These are phyloP conservation scores for Neotragus pygmaeus DNA, from an alignment of 2,113 vertebrate species.

Conservation along the genomic window DNA sequence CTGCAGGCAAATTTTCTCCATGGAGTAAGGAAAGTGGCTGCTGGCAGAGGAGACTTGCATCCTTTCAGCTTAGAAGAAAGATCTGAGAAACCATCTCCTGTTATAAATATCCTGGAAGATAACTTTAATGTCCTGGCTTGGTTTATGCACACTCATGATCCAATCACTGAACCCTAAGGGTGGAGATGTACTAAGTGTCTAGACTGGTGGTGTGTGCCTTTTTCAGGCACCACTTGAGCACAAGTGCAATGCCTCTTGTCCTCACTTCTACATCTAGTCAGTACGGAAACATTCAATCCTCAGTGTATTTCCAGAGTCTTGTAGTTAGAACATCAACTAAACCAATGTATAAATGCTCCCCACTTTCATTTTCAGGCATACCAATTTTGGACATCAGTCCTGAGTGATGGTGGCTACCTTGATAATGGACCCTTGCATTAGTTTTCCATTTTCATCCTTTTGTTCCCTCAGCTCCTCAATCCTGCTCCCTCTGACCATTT, in stretches of 20 bases:
- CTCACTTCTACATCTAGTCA: not conserved
- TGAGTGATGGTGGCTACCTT: not conserved
- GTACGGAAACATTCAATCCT: not conserved
- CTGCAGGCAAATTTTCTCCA: not conserved
- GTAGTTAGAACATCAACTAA: not conserved
- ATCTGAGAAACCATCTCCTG: not conserved
- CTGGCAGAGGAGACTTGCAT: not conserved
- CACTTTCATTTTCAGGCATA: not conserved
- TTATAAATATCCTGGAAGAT: not conserved
- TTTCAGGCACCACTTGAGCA: not conserved
- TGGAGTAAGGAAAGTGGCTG: not conserved
- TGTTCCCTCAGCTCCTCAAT: not conserved
- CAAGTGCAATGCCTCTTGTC: not conserved
- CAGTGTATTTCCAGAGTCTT: not conserved
- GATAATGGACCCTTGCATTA: not conserved
- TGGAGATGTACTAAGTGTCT: not conserved
- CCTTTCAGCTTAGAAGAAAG: not conserved
- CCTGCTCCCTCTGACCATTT: not conserved
- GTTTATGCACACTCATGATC: not conserved
- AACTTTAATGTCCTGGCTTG: not conserved
- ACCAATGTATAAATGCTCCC: not conserved
- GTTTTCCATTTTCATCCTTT: not conserved
- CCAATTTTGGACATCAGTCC: not conserved
- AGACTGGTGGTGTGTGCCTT: not conserved
- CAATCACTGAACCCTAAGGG: not conserved